Evolutionary conservation across 2,113 vertebrate genomes (phyloP).

Genomic region (Caracal caracal): DNA sequence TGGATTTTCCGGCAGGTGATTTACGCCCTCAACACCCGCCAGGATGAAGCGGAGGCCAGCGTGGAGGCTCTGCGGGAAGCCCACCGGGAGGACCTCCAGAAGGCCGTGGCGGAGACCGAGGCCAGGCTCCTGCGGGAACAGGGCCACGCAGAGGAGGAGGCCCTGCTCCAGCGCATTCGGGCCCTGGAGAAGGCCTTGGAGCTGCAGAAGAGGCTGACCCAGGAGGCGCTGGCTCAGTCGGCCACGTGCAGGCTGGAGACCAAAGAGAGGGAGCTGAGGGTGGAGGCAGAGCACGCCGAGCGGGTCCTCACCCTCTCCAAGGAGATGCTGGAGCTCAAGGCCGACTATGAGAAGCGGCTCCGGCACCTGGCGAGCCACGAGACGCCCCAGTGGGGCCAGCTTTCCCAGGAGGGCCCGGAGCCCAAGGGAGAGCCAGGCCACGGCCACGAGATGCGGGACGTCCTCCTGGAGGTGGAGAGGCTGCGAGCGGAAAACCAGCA

Average conservation of each 20-base stretch:
- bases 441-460: constrained; percentile 66
- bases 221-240: constrained; percentile 87
- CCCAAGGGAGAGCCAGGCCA: constrained; percentile 58
- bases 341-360: constrained; percentile 81
- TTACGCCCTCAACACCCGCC: constrained; percentile 95
- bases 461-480: constrained; percentile 84
- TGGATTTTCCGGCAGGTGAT: constrained; percentile 90
- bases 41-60: constrained; percentile 93
- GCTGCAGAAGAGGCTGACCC: constrained; percentile 90
- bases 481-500: constrained; percentile 83
- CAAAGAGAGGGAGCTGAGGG: constrained; percentile 81
- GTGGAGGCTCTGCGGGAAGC: constrained; percentile 90
- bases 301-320: constrained; percentile 77
- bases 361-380: constrained; percentile 85
- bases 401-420: constrained; percentile 63
- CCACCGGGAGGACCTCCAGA: constrained; percentile 92
- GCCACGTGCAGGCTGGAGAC: constrained; percentile 82
- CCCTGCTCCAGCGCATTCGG: constrained; percentile 89
- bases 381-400: constrained; percentile 36
- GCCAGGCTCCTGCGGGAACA: constrained; percentile 84
- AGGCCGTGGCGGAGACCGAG: constrained; percentile 88
- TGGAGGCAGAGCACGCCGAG: constrained; percentile 86
- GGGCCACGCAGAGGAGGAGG: constrained; percentile 85
- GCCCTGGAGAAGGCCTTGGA: constrained; percentile 92
- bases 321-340: constrained; percentile 77